These are phyloP conservation scores for Eudemis profundana DNA, from an alignment of 2,888 invertebrate species.

Conservation along the genomic window DNA sequence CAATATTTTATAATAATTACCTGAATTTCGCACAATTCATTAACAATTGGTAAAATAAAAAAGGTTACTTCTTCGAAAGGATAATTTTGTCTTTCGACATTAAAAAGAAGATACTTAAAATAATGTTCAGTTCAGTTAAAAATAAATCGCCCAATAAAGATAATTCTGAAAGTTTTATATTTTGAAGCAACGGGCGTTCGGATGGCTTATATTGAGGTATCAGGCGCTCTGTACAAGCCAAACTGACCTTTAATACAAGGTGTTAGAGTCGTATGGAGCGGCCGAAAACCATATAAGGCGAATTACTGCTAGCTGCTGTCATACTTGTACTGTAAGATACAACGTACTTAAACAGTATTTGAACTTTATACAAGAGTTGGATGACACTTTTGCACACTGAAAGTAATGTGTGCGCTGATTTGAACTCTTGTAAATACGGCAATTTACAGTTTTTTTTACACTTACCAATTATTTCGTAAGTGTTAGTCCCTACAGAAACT, in stretches of 20 bases:
- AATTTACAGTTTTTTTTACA: neutral
- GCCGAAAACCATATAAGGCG: conserved; percentile 14
- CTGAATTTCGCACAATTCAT: neutral
- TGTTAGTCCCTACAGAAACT: too few species aligned
- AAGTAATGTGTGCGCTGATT: neutral
- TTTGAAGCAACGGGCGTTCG: too few species aligned
- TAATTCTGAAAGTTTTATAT: too few species aligned
- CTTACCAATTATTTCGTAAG: neutral
- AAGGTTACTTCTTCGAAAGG: neutral
- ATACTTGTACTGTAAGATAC: neutral
- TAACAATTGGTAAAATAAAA: neutral
- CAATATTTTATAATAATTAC: too few species aligned
- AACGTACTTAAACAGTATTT: neutral
- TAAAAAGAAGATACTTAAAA: too few species aligned
- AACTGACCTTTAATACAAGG: conserved; percentile 6
- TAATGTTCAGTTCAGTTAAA: too few species aligned
- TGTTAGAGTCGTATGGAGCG: conserved; percentile 19
- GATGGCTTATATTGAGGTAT: conserved; percentile 16
- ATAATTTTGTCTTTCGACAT: neutral
- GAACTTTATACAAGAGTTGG: neutral
- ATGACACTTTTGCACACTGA: neutral
- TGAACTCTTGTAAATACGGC: neutral
- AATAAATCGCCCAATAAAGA: neutral
- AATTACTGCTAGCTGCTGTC: neutral
- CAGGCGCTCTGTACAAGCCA: conserved; percentile 16